Evolutionary conservation across 2,888 invertebrate species (phyloP).

Genomic region (Ormyrus pomaceus): DNA sequence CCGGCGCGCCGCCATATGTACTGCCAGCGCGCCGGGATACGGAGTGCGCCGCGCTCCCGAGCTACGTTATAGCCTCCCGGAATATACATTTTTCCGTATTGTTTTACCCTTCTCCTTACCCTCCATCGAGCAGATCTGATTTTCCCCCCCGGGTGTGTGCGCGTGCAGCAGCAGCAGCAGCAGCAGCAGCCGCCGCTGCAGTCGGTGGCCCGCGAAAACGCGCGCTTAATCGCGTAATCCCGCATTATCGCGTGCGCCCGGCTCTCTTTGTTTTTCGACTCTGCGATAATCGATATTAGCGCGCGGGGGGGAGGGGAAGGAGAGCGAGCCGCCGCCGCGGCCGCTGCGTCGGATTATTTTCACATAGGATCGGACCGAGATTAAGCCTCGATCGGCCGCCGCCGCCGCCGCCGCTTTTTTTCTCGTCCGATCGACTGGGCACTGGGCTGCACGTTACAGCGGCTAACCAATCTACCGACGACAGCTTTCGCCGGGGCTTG

Average conservation of each 20-base stretch:
- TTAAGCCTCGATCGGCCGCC: constrained; percentile 22
- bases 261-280: constrained; percentile 36
- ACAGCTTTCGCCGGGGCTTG: constrained; percentile 17
- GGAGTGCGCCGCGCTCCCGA: constrained; percentile 23
- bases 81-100: constrained; percentile 64
- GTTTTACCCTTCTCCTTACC: constrained; percentile 56
- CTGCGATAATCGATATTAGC: constrained; percentile 44
- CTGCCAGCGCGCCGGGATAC: neutral
- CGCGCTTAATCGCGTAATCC: constrained; percentile 61
- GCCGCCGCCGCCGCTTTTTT: constrained; percentile 2
- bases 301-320: neutral
- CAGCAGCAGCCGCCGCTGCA: neutral
- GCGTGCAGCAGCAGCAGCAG: neutral
- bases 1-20: constrained; percentile 46
- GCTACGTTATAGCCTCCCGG: constrained; percentile 42
- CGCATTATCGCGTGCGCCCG: constrained; percentile 54
- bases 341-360: constrained; percentile 48
- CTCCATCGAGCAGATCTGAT: constrained; percentile 37
- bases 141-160: constrained; percentile 1
- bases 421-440: neutral
- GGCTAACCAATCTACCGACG: constrained; percentile 27
- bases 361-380: constrained; percentile 45
- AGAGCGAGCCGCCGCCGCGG: neutral
- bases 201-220: constrained; percentile 5
- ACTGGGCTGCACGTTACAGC: neutral